Evolutionary conservation across 2,888 invertebrate genomes (phyloP), one percentile per base, ranked within the genome.

Genomic region (Amphimallon solstitiale): DNA sequence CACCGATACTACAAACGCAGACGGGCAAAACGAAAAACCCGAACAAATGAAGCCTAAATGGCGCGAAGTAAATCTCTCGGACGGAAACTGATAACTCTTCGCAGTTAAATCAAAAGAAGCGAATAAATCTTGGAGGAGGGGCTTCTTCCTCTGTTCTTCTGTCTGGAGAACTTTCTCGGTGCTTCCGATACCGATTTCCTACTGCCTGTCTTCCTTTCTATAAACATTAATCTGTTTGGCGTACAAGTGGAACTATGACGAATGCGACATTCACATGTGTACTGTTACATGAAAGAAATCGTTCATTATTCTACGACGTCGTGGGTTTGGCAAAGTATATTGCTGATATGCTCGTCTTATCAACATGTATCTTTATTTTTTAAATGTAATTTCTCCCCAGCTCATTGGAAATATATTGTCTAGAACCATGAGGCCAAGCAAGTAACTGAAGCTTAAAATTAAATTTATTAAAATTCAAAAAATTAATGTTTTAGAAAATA

Each of bases 11-110:
- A 29, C 29, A 29, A 29, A 29, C 2, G 29, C 14, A 21, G 40
- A 23, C 19, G 17, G 56, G 40, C 37, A 51, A 51, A 56, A 40
- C 56, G 56, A 56, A 56, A 40, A 40, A 56, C 23, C 56, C 38
- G 56, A 56, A 56, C 40, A 68, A 68, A 65, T 68, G 62, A 65
- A 68, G 68, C 65, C 65, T 65, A 56, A 65, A 62, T 43, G 59
- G 56, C 56, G 40, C 56, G 64, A 45, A 68, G 65, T 62, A 68
- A 68, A 68, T 68, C 68, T 68, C 56, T 23, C 65, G 62, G 68
- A 68, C 68, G 65, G 68, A 65, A 68, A 68, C 68, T 68, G 65
- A 68, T 68, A 61, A 68, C 65, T 56, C 65, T 64, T 65, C 62
- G 65, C 65, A 68, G 65, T 65, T 68, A 68, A 68, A 68, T 68